phyloP scores from a whole-genome alignment of 1,140 invertebrate species.

The Samia ricini region DNA sequence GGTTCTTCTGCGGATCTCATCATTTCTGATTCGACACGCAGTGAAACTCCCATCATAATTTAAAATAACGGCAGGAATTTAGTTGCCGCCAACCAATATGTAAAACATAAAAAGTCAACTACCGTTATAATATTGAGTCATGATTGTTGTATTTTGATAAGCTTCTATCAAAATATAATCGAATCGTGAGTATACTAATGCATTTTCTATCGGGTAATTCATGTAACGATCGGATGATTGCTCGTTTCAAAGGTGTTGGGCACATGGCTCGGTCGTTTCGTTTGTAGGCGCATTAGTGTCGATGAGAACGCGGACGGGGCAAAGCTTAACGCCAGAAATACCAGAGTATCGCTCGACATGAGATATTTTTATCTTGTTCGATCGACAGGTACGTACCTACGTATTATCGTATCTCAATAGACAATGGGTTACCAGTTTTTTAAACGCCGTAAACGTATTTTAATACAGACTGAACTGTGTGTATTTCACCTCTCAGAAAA shows the following conservation, averaged over 20 bases:
- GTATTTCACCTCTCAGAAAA: background rate
- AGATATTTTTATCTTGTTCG: constrained; percentile 44
- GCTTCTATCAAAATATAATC: background rate
- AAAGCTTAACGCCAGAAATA: constrained; percentile 33
- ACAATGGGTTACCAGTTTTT: constrained; percentile 17
- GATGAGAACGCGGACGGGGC: background rate
- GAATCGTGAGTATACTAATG: background rate
- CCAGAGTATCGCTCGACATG: constrained; percentile 22
- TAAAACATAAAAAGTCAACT: background rate
- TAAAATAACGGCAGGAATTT: no score
- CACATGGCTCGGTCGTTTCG: constrained; percentile 1
- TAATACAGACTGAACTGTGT: background rate
- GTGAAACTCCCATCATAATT: no score
- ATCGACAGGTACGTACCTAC: constrained; percentile 38
- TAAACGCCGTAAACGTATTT: constrained; percentile 19
- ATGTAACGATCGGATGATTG: constrained; percentile 8
- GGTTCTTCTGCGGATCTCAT: no score
- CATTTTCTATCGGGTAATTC: background rate
- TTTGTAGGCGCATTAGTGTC: constrained; percentile 1
- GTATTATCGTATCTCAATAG: constrained; percentile 12
- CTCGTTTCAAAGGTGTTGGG: constrained; percentile 4
- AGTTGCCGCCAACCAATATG: background rate
- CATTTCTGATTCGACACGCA: no score
- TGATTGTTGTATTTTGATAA: background rate
- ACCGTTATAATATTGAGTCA: background rate